Evolutionary conservation across 2,113 vertebrate species (phyloP), one percentile per base, ranked within the genome.

Genomic region (Phodopus roborovskii): DNA sequence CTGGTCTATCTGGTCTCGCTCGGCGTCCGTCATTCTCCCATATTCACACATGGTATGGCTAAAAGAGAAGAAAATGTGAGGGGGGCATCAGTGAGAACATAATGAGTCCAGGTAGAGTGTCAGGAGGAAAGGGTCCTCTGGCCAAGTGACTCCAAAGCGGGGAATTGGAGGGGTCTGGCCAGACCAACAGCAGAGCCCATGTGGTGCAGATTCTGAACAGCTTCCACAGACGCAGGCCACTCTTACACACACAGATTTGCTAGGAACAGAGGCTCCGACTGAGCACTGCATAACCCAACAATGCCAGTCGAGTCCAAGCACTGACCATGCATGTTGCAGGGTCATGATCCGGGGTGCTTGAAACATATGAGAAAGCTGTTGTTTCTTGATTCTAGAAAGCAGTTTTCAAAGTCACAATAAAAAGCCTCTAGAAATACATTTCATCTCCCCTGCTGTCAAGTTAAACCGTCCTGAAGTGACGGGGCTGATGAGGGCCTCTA

Each of bases 1-100:
- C 96, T 99, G 99, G 97, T 99, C 99, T 45, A 99, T 99, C 98
- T 99, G 99, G 96, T 99, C 99, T 39, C 99, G 99, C 66, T 99
- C 99, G 0, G 97, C 98, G 93, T 99, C 99, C 0, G 99, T 99
- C 99, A 99, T 99, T 50, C 98, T 99, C 45, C 98, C 99, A 7
- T 99, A 98, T 10, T 99, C 99, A n/a, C 99, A 99, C 79, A 99
- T 99, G 97, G 99, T 96, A 60, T 99, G 99, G 98, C 99, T 99
- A 94, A 53, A 95, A 94, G 95, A 74, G 33, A 42, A 74, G 75
- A 56, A 22, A 24, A 56, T 11, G 0, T 42, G 75, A 79, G 48
- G 78, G 75, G n/a, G 17, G 71, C 4, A 33, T 64, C 3, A 48
- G 50, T 4, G 60, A 53, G 7, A 36, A 1, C 12, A 20, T 5